Conservation (phyloP, 1,140 invertebrate genomes). For the Lepidurus packardi region DNA sequence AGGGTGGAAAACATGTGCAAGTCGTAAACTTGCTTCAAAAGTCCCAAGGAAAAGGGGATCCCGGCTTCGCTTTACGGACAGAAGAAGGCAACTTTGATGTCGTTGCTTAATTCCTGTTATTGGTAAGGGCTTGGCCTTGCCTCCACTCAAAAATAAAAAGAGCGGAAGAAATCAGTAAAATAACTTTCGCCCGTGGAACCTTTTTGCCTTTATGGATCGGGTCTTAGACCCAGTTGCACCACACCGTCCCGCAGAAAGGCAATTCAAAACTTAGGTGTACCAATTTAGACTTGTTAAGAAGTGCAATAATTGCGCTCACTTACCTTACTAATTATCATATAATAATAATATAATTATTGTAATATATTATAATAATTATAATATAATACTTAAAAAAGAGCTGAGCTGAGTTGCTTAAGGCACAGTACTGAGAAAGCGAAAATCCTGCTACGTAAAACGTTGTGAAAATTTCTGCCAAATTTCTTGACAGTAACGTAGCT, state of each 20-base stretch:
- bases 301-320: background rate
- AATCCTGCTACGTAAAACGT: too few species aligned
- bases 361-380: background rate
- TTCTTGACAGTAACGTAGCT: too few species aligned
- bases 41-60: constrained; percentile 7
- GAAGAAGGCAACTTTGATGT: background rate
- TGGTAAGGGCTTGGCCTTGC: background rate
- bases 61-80: background rate
- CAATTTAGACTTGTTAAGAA: background rate
- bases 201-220: background rate
- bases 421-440: too few species aligned
- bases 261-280: background rate
- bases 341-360: background rate
- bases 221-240: background rate
- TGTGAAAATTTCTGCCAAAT: too few species aligned
- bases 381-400: background rate
- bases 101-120: constrained; percentile 4
- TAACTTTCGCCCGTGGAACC: background rate
- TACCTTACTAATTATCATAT: too few species aligned
- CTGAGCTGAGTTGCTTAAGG: background rate
- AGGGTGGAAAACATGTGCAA: background rate
- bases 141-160: too few species aligned
- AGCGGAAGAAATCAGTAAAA: too few species aligned
- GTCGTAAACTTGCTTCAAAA: background rate
- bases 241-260: background rate